Conservation (phyloP, 2,113 vertebrate species). For the Seriola dumerili region DNA sequence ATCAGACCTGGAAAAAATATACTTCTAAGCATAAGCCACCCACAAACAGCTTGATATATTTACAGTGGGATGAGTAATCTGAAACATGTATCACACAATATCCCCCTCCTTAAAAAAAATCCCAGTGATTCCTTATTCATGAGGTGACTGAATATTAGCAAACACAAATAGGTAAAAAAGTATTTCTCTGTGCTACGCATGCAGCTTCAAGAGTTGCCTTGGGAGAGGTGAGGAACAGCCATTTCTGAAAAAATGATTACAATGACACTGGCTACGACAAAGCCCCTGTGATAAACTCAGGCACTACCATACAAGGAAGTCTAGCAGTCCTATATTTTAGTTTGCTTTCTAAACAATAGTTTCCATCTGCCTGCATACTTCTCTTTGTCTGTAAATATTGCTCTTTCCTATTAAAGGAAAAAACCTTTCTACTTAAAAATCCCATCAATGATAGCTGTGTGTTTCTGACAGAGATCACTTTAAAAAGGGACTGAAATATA, state of each 20-base stretch:
- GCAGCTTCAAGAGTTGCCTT: neutral
- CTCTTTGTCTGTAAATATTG: neutral
- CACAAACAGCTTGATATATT: constrained; percentile 25
- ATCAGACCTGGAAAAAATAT: constrained; percentile 45
- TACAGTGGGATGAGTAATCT: constrained; percentile 18
- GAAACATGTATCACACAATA: neutral
- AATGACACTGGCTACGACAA: constrained; percentile 20
- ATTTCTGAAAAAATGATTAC: constrained; percentile 25
- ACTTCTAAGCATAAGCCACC: constrained; percentile 11
- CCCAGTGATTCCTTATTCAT: neutral
- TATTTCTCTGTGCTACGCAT: neutral
- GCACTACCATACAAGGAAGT: constrained; percentile 41
- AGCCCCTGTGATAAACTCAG: constrained; percentile 27
- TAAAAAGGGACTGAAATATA: neutral
- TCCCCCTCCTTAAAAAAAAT: neutral
- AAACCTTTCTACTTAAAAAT: neutral
- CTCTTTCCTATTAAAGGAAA: constrained; percentile 19
- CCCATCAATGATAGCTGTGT: neutral
- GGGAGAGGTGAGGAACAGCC: constrained; percentile 5
- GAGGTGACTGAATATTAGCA: neutral
- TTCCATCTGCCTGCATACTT: neutral
- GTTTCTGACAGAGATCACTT: neutral
- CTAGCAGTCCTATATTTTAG: constrained; percentile 3
- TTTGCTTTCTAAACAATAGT: constrained; percentile 14
- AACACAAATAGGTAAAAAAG: neutral